Conservation (phyloP, 2,888 invertebrate genomes). For the Archips xylosteana region DNA sequence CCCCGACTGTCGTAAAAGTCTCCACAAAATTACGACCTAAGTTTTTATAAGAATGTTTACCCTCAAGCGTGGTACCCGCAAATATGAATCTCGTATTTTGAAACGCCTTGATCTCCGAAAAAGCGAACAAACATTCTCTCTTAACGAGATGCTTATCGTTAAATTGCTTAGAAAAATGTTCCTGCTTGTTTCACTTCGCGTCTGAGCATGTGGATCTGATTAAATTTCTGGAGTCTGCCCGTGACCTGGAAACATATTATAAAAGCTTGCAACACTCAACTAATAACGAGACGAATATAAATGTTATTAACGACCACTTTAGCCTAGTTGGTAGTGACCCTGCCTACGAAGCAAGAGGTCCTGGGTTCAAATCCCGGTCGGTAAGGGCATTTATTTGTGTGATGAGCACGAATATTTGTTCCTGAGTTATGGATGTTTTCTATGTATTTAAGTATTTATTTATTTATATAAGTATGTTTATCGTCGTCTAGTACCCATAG, state of each 20-base stretch:
- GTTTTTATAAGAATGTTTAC: constrained; percentile 54
- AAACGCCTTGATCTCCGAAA: constrained; percentile 14
- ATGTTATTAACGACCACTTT: too few species aligned
- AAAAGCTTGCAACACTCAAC: background rate
- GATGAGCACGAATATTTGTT: too few species aligned
- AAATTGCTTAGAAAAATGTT: background rate
- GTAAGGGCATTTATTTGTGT: too few species aligned
- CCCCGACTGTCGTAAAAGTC: constrained; percentile 55
- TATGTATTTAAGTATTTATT: too few species aligned
- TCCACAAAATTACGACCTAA: constrained; percentile 53
- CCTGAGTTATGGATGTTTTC: too few species aligned
- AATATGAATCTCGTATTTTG: constrained; percentile 44
- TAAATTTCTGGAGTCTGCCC: background rate
- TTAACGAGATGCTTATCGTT: constrained; percentile 8
- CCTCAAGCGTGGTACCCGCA: constrained; percentile 44
- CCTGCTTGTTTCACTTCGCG: constrained; percentile 2
- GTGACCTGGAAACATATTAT: background rate
- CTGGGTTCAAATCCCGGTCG: too few species aligned
- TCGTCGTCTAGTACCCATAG: too few species aligned
- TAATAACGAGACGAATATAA: too few species aligned
- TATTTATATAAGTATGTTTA: too few species aligned
- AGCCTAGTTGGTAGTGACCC: too few species aligned
- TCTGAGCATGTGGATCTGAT: constrained; percentile 1
- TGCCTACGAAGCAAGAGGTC: too few species aligned
- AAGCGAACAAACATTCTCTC: constrained; percentile 10